phyloP scores from a whole-genome alignment of 1,140 invertebrate species.

The Hycleus cichorii region DNA sequence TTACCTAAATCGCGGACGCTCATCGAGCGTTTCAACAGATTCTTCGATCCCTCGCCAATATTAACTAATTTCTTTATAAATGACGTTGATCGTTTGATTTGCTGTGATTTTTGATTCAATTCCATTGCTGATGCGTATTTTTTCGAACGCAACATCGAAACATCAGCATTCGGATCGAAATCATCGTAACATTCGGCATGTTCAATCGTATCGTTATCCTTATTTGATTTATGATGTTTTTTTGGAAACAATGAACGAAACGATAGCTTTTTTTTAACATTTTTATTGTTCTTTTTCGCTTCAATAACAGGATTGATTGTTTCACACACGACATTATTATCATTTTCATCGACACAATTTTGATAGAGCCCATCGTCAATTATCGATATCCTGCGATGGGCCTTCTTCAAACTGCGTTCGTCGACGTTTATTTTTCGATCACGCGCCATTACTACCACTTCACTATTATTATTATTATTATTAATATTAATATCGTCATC shows the following conservation, averaged over 20 bases:
- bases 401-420: conserved; percentile 5
- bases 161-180: conserved; percentile 17
- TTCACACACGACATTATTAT: conserved; percentile 6
- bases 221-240: conserved; percentile 16
- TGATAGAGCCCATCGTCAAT: background rate
- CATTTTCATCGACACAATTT: conserved; percentile 13
- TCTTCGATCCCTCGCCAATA: conserved; percentile 29
- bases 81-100: conserved; percentile 23
- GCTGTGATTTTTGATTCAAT: conserved; percentile 16
- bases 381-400: background rate
- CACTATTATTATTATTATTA: background rate
- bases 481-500: too few species aligned
- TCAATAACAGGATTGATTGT: conserved; percentile 1
- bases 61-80: conserved; percentile 28
- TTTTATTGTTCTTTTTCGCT: conserved; percentile 3
- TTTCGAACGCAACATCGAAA: conserved; percentile 19
- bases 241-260: conserved; percentile 23
- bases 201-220: conserved; percentile 20
- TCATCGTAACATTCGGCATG: conserved; percentile 24
- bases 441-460: conserved; percentile 14
- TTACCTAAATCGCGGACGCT: conserved; percentile 33
- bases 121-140: conserved; percentile 33
- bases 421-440: conserved; percentile 8
- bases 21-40: conserved; percentile 32
- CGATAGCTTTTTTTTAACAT: conserved; percentile 19